Evolutionary conservation across 2,797 vertebrate genomes (phyloP).

Genomic region (Argya squamiceps): DNA sequence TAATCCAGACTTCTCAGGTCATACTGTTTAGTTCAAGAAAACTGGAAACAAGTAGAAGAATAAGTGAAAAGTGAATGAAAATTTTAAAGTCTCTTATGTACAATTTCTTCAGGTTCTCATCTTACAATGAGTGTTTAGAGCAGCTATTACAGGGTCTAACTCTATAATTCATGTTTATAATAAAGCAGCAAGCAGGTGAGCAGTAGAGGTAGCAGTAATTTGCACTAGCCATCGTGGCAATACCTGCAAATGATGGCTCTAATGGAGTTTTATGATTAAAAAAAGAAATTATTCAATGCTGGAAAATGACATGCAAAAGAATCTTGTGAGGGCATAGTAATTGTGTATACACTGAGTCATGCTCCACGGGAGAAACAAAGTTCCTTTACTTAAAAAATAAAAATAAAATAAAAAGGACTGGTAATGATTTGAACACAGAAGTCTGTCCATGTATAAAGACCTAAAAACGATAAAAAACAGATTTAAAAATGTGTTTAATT

Average conservation of each 20-base stretch:
- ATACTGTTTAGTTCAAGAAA: not conserved
- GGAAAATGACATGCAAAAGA: not conserved
- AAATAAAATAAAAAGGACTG: not conserved
- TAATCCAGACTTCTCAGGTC: not conserved
- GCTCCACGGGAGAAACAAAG: not conserved
- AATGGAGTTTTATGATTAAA: not conserved
- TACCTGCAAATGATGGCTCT: not conserved
- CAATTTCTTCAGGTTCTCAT: not conserved
- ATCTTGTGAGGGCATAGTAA: not conserved
- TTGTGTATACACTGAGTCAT: not conserved
- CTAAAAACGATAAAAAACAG: slow-evolving; percentile 28
- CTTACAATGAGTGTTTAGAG: not conserved
- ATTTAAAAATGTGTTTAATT: slow-evolving; percentile 37
- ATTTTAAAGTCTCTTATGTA: not conserved
- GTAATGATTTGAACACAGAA: slow-evolving; percentile 21
- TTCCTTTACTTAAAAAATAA: not conserved
- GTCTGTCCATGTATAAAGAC: not conserved
- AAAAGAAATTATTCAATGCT: not conserved
- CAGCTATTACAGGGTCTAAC: not conserved
- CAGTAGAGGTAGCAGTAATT: not conserved
- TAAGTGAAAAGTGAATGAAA: not conserved
- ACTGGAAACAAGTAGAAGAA: not conserved
- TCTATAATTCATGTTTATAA: not conserved
- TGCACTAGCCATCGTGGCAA: not conserved
- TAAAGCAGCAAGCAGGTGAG: not conserved